phyloP scores from a whole-genome alignment of 2,888 invertebrate species.

The Spisula subtruncata region DNA sequence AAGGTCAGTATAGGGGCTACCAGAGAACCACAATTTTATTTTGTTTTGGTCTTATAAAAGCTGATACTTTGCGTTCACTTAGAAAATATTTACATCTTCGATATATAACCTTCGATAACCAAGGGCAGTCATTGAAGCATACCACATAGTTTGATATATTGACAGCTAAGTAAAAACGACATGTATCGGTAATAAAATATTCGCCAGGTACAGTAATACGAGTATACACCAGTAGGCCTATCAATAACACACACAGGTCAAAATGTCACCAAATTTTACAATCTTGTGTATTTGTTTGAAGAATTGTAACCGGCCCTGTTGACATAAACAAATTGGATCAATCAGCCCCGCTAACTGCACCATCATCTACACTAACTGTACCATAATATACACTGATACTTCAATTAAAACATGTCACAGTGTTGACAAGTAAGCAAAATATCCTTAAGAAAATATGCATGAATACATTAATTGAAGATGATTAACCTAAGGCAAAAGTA shows the following conservation, averaged over 20 bases:
- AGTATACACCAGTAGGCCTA: not conserved
- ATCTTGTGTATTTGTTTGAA: not conserved
- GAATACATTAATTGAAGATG: not conserved
- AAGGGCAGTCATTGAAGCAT: too few species aligned
- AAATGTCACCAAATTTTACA: slow-evolving; percentile 18
- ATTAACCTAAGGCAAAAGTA: not conserved
- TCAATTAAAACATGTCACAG: not conserved
- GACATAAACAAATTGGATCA: not conserved
- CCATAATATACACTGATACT: not conserved
- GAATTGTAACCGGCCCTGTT: not conserved
- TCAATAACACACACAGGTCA: slow-evolving; percentile 17
- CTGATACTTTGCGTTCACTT: too few species aligned
- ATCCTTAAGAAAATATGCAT: not conserved
- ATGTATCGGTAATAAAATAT: not conserved
- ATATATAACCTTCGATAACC: too few species aligned
- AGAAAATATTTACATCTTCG: too few species aligned
- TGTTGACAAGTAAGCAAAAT: not conserved
- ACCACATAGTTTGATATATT: not conserved
- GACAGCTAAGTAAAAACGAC: not conserved
- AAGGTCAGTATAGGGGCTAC: too few species aligned
- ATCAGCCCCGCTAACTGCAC: not conserved
- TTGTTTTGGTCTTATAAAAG: too few species aligned
- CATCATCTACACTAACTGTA: too few species aligned
- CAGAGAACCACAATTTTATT: too few species aligned
- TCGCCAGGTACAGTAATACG: not conserved